A percentile compares a stretch with the other conserved stretches of the same genome.
Evolutionary conservation across 2,797 vertebrate species (phyloP).

Genomic region (Falco concolor): DNA sequence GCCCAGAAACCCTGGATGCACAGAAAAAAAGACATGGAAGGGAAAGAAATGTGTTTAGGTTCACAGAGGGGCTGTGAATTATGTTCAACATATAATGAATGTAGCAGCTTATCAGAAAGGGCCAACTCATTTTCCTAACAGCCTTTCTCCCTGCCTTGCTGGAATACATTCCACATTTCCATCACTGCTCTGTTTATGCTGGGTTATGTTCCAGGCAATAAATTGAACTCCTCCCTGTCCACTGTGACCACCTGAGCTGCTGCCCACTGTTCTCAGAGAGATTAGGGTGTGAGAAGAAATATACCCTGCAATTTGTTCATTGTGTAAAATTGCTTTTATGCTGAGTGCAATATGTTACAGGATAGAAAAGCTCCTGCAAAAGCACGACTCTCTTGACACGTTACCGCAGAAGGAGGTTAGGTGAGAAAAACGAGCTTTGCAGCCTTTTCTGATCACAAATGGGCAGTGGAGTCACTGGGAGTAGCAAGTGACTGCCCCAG

Average conservation of each 20-base stretch:
- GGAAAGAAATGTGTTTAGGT: not conserved
- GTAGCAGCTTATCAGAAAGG: not conserved
- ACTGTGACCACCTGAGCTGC: not conserved
- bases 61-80: not conserved
- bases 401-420: not conserved
- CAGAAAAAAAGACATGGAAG: not conserved
- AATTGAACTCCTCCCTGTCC: not conserved
- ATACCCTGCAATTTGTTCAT: not conserved
- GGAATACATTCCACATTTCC: not conserved
- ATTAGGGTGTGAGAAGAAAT: not conserved
- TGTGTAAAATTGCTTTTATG: not conserved
- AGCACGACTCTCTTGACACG: not conserved
- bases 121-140: constrained; percentile 7
- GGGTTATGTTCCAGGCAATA: constrained; percentile 5
- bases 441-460: not conserved
- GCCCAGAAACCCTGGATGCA: not conserved
- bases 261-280: not conserved
- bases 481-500: not conserved
- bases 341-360: not conserved
- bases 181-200: not conserved
- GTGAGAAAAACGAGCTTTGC: not conserved
- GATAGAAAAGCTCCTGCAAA: not conserved
- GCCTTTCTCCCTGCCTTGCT: not conserved
- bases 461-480: not conserved
- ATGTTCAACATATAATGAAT: not conserved